Base-by-base conservation (phyloP, 2,113 vertebrate genomes). In the Urocitellus parryii region DNA sequence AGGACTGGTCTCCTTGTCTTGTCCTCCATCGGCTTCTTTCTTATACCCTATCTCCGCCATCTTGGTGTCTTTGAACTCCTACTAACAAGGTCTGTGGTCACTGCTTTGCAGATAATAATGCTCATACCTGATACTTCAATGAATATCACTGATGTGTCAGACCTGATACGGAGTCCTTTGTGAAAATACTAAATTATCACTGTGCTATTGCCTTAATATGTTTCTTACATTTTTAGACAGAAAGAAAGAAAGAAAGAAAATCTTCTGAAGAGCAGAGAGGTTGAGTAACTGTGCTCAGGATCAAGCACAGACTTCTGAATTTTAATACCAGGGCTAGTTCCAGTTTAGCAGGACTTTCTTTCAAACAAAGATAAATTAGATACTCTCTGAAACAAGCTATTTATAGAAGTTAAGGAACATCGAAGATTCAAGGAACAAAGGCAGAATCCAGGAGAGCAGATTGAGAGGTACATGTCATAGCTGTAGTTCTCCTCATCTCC, bases 381-480 rank as follows among this genome's bases (percentile, higher is more conserved):
- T 37, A 18, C 24, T 58, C 61, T 93, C 77, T 45, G 1, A 12
- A 93, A 82, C 37, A 70, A 82, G 81, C 70, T 92, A 79, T 94
- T 92, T 86, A 88, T 94, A 96, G 85, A 29, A 74, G 18, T 78
- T 94, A 78, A 85, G 56, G 67, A 80, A 74, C 90, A 67, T 51
- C 72, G 82, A 94, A 91, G 95, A 88, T 83, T 32, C 68, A 77
- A 77, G 34, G 65, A 83, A 22, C 53, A n/a, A 58, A 80, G 80
- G 74, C 68, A 78, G 79, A 61, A 73, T 68, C 42, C 65, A 87
- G 74, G 72, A 58, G 27, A 25, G 77, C n/a, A n/a, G 63, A 27
- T 25, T 42, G 63, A 90, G 70, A 70, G 45, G 45, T 45, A 45
- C 45, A 45, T 8, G 8, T 45, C 45, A 9, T 45, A 45, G 45